These are phyloP conservation scores for Proales similis DNA, from an alignment of 1,140 invertebrate species.

Conservation along the genomic window DNA sequence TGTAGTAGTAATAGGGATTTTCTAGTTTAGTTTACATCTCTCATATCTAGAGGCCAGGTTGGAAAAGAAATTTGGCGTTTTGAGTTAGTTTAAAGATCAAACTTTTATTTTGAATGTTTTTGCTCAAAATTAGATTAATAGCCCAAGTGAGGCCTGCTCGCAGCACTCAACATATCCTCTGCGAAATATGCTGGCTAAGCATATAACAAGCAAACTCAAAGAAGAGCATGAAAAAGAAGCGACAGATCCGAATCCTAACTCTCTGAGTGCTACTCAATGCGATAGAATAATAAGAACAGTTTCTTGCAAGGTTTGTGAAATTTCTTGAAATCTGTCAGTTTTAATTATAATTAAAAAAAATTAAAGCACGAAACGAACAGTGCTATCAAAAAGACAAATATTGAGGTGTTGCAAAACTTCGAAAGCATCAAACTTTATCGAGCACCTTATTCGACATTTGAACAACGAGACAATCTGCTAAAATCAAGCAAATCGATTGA, in stretches of 20 bases:
- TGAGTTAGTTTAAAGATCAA: too few species aligned
- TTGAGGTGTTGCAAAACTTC: conserved; percentile 11
- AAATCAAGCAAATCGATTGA: background rate
- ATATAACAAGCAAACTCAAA: conserved; percentile 20
- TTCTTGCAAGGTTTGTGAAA: conserved; percentile 4
- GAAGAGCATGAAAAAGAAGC: conserved; percentile 37
- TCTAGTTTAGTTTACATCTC: too few species aligned
- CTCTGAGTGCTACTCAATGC: conserved; percentile 11
- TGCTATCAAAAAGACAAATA: conserved; percentile 9
- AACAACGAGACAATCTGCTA: background rate
- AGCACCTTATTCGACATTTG: too few species aligned
- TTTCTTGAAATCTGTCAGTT: background rate
- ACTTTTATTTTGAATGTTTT: too few species aligned
- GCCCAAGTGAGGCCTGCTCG: too few species aligned
- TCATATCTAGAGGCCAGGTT: too few species aligned
- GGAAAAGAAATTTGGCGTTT: too few species aligned
- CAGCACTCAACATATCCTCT: too few species aligned
- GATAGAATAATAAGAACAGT: conserved; percentile 22
- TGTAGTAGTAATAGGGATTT: too few species aligned
- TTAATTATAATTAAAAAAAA: background rate
- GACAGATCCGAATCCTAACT: conserved; percentile 1
- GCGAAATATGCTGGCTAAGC: conserved; percentile 25
- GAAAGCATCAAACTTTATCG: conserved; percentile 27
- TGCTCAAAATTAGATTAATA: too few species aligned
- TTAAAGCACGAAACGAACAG: conserved; percentile 19